Base-by-base conservation (phyloP, 2,888 invertebrate genomes). In the Seira ritae region DNA sequence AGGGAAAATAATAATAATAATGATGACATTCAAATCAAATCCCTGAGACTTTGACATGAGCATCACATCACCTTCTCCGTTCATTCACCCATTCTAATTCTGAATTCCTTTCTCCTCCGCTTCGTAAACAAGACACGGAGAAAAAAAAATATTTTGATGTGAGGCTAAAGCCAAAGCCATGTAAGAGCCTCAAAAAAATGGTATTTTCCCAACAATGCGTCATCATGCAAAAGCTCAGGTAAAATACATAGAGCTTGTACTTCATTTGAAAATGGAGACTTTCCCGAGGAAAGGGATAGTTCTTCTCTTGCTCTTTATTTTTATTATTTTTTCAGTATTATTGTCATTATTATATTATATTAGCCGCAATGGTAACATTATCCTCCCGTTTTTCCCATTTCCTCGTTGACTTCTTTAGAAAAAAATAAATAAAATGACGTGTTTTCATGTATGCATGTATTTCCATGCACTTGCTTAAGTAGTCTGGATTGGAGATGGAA, bases 21-120 rank as follows among this genome's bases (percentile, higher is more conserved):
- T 70, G 71, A 66, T 79, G 79, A 66, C 79, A 79, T 72, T 79
- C 71, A 79, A 79, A 79, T 72, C 50, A 55, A 79, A 79, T 79
- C 79, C 79, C 66, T 10, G 65, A 65, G 65, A 70, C 65, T 65
- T 20, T 42, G 37, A 62, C 69, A 37, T 73, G 17, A 55, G 12
- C 55, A 55, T 12, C 3, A 37, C 68, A 22, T 31, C 17, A 60
- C 24, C 67, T 20, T 31, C 1, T 31, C 15, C 31, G 31, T 8
- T 31, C 31, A 31, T 8, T 31, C 31, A n/a, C n/a, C n/a, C n/a
- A n/a, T n/a, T n/a, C n/a, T n/a, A n/a, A n/a, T n/a, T n/a, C n/a
- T n/a, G n/a, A n/a, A n/a, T n/a, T n/a, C n/a, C n/a, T n/a, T n/a
- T n/a, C n/a, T n/a, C n/a, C n/a, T n/a, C n/a, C n/a, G n/a, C n/a